Percentiles rank a stretch among this genome's conserved stretches.
These are phyloP conservation scores for Holothuria leucospilota DNA, from an alignment of 53 echinoderm and acorn worm species.

Conservation along the genomic window DNA sequence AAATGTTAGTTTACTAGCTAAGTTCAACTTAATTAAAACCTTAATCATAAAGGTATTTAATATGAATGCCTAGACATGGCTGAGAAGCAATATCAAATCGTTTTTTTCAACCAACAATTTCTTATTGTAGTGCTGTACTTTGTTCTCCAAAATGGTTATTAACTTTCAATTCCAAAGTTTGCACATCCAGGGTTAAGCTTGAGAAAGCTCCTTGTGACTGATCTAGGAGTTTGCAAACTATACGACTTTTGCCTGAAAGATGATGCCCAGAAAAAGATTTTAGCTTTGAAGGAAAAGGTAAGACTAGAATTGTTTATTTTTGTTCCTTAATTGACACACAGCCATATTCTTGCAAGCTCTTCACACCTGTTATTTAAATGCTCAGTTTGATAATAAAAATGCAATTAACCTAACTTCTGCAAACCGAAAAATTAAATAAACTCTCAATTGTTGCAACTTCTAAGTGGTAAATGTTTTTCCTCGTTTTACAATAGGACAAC, in stretches of 20 bases:
- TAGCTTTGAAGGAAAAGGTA: constrained; percentile 9
- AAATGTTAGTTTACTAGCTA: background rate
- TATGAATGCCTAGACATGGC: too few species aligned
- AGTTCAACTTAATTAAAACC: background rate
- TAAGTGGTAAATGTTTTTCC: too few species aligned
- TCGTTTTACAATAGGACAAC: too few species aligned
- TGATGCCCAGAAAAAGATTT: background rate
- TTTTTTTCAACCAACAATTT: background rate
- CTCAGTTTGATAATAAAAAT: too few species aligned
- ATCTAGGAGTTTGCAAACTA: background rate
- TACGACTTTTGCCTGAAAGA: constrained; percentile 29
- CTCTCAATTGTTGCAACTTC: too few species aligned
- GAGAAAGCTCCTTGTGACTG: background rate
- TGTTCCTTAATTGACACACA: background rate
- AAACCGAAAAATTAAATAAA: too few species aligned
- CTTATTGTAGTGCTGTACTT: too few species aligned
- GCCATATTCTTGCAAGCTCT: too few species aligned
- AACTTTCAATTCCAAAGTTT: background rate
- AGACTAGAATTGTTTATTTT: too few species aligned
- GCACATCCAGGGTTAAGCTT: background rate
- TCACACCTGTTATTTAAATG: too few species aligned
- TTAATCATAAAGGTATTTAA: too few species aligned
- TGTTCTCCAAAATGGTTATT: background rate
- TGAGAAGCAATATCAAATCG: background rate
- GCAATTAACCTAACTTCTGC: too few species aligned